Base-by-base conservation (phyloP, 2,888 invertebrate genomes). In the Mesorhabditis sp. region DNA sequence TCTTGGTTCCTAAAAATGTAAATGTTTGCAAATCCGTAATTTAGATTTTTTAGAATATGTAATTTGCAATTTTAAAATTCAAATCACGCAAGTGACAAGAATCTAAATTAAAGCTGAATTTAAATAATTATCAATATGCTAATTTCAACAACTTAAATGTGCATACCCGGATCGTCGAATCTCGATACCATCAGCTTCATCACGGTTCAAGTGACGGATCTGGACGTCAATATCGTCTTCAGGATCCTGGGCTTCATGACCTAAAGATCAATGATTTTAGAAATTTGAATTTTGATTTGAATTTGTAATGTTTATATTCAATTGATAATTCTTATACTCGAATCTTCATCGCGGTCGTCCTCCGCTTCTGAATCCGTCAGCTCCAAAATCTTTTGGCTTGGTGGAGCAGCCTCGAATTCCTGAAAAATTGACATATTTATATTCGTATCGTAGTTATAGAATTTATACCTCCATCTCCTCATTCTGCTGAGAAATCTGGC, bases 161-260 rank as follows among this genome's bases (percentile, higher is more conserved):
- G 28, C 28, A 28, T 28, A 28, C 28, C 28, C 28, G 28, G 28
- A 28, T 28, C 28, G 28, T 28, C 28, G 28, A 28, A 28, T 28
- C 28, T 28, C 28, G 28, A 28, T 28, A 28, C 28, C 28, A 28
- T 28, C 28, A 28, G 28, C n/a, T n/a, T 50, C 58, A 50, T 50
- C n/a, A 13, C 58, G 58, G n/a, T 50, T 50, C 58, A 50, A 50
- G 58, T n/a, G 58, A 13, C 58, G 7, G 10, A 50, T 50, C n/a
- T 50, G 58, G 7, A 50, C 58, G 10, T 50, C 58, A 50, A 50
- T 50, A 50, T 50, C 58, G n/a, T 50, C 58, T n/a, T 50, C 58
- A 28, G 28, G 28, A 28, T 28, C 28, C 10, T 50, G 10, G 10
- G n/a, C 2, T n/a, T 50, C 58, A n/a, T 50, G 58, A 50, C 58